Evolutionary conservation across 2,888 invertebrate species (phyloP).

Genomic region (Lasioglossum villosulum): DNA sequence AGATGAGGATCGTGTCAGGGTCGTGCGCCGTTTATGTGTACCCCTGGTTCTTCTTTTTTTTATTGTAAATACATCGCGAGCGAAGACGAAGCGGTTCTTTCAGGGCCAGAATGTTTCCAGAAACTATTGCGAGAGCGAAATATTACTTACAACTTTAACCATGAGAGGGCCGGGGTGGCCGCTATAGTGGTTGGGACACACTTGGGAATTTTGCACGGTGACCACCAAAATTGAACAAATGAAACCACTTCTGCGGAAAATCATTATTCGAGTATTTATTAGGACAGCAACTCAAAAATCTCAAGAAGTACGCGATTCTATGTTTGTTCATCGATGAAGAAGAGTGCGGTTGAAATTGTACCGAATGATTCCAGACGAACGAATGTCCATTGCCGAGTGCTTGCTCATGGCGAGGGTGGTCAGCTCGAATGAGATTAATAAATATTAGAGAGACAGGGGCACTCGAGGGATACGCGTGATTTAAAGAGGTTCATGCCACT

Average conservation of each 20-base stretch:
- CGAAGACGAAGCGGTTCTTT: neutral
- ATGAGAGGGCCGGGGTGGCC: too few relatives aligned
- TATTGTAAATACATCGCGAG: neutral
- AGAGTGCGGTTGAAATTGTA: conserved; percentile 22
- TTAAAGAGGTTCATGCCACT: conserved; percentile 63
- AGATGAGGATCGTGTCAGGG: neutral
- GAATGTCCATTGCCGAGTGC: neutral
- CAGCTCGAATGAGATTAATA: conserved; percentile 69
- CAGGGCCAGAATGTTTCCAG: too few relatives aligned
- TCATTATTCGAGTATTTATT: too few relatives aligned
- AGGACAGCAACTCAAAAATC: too few relatives aligned
- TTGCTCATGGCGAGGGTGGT: conserved; percentile 41
- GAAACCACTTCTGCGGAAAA: too few relatives aligned
- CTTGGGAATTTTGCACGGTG: too few relatives aligned
- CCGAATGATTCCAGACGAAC: conserved; percentile 30
- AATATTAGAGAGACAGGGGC: conserved; percentile 66
- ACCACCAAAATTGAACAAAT: too few relatives aligned
- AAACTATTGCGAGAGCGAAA: too few relatives aligned
- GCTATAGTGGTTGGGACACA: too few relatives aligned
- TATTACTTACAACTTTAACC: too few relatives aligned
- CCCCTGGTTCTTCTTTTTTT: neutral
- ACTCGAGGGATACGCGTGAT: conserved; percentile 68
- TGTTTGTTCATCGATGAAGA: conserved; percentile 4
- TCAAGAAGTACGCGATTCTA: too few relatives aligned
- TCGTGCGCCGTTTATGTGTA: neutral